These are phyloP conservation scores for Caenorhabditis brenneri DNA, from an alignment of 1,140 invertebrate genomes.

Conservation along the genomic window DNA sequence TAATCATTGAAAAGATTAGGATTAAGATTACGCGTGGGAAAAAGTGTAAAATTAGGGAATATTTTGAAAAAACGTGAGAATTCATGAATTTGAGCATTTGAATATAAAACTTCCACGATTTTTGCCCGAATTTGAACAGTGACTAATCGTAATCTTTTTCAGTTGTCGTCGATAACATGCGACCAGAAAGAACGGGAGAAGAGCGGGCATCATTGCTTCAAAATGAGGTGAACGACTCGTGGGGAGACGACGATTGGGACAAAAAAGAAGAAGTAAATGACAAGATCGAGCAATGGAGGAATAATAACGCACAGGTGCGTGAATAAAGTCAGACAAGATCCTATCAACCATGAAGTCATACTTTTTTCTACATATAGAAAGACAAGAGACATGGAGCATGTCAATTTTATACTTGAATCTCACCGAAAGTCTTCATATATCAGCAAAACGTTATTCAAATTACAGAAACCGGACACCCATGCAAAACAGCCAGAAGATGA, in stretches of 20 bases:
- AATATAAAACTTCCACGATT: too few relatives aligned
- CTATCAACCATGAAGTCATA: neutral
- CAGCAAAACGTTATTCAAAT: too few relatives aligned
- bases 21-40: too few relatives aligned
- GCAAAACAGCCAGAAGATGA: neutral
- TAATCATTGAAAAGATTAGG: neutral
- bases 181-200: slow-evolving; percentile 10
- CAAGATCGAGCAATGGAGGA: slow-evolving; percentile 54
- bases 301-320: slow-evolving; percentile 21
- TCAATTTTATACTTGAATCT: too few relatives aligned
- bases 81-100: too few relatives aligned
- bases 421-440: too few relatives aligned
- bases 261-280: slow-evolving; percentile 45
- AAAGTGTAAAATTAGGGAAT: too few relatives aligned
- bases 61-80: too few relatives aligned
- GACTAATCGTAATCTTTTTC: neutral
- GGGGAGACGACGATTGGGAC: slow-evolving; percentile 41
- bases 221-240: slow-evolving; percentile 1
- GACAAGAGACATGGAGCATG: neutral
- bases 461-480: neutral
- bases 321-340: neutral
- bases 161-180: slow-evolving; percentile 20
- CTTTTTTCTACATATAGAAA: neutral
- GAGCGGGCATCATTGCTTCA: slow-evolving; percentile 23
- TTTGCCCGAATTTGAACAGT: too few relatives aligned